These are phyloP conservation scores for Proisotoma minuta DNA, from an alignment of 2,888 invertebrate genomes.

Conservation along the genomic window DNA sequence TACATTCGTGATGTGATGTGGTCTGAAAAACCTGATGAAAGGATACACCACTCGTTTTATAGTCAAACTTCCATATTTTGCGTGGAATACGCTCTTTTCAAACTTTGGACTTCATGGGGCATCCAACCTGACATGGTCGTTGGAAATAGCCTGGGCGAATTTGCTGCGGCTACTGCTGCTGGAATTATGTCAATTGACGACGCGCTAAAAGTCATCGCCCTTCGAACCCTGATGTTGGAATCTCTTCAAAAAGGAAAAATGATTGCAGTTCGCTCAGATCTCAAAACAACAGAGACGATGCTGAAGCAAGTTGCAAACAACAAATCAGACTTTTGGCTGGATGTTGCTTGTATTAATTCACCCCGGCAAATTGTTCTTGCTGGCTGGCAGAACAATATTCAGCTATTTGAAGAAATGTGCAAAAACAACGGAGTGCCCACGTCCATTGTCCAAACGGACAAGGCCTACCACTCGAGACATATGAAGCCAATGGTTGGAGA, in stretches of 20 bases:
- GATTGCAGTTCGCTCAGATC: background rate
- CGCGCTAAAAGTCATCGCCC: background rate
- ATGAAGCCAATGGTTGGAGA: conserved; percentile 5
- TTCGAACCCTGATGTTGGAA: background rate
- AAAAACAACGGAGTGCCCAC: background rate
- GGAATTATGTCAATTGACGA: conserved; percentile 8
- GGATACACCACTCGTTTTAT: background rate
- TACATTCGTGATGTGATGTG: background rate
- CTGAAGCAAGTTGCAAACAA: background rate
- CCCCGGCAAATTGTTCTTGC: conserved; percentile 2
- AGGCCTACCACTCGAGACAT: conserved; percentile 9
- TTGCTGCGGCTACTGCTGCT: conserved; percentile 2
- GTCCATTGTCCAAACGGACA: background rate
- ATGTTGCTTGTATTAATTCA: conserved; percentile 16
- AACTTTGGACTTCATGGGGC: conserved; percentile 1
- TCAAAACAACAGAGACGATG: background rate
- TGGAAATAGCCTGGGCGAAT: conserved; percentile 20
- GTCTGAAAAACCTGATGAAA: background rate
- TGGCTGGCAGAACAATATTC: background rate
- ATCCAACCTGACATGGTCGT: conserved; percentile 10
- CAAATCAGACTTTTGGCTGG: conserved; percentile 4
- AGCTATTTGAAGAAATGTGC: background rate
- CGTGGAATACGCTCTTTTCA: background rate
- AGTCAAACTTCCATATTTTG: conserved; percentile 11
- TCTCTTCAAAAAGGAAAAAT: background rate